phyloP scores from a whole-genome alignment of 2,888 invertebrate species.

The Pseudolycoriella hygida region DNA sequence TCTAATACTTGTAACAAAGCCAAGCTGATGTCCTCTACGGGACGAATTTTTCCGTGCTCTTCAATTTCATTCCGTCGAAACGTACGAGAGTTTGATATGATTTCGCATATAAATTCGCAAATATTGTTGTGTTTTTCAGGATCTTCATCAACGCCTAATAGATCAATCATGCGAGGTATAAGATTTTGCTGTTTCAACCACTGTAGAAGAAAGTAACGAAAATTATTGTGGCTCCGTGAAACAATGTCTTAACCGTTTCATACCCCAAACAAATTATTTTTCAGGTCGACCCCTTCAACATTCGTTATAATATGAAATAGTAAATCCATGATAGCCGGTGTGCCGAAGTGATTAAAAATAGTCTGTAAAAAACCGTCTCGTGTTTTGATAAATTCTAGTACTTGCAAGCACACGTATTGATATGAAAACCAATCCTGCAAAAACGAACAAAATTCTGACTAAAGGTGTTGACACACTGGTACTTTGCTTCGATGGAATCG shows the following conservation, averaged over 20 bases:
- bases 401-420: slow-evolving; percentile 80
- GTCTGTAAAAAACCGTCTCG: slow-evolving; percentile 74
- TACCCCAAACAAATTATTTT: slow-evolving; percentile 51
- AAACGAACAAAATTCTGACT: slow-evolving; percentile 8
- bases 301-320: slow-evolving; percentile 69
- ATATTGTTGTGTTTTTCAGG: slow-evolving; percentile 71
- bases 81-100: slow-evolving; percentile 45
- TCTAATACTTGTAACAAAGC: slow-evolving; percentile 56
- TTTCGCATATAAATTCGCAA: slow-evolving; percentile 74
- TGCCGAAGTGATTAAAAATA: slow-evolving; percentile 76
- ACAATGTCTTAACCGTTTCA: slow-evolving; percentile 18
- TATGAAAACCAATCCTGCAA: slow-evolving; percentile 77
- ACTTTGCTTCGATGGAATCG: too few species aligned
- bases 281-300: slow-evolving; percentile 56
- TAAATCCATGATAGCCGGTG: slow-evolving; percentile 88
- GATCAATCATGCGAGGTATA: slow-evolving; percentile 57
- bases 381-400: slow-evolving; percentile 79
- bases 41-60: slow-evolving; percentile 27
- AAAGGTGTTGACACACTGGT: too few species aligned
- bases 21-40: slow-evolving; percentile 32
- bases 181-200: slow-evolving; percentile 82
- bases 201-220: slow-evolving; percentile 30
- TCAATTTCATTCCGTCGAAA: slow-evolving; percentile 36
- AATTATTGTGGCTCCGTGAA: background rate
- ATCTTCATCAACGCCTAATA: slow-evolving; percentile 43